phyloP scores from a whole-genome alignment of 2,888 invertebrate genomes.

The Chironomus riparius region DNA sequence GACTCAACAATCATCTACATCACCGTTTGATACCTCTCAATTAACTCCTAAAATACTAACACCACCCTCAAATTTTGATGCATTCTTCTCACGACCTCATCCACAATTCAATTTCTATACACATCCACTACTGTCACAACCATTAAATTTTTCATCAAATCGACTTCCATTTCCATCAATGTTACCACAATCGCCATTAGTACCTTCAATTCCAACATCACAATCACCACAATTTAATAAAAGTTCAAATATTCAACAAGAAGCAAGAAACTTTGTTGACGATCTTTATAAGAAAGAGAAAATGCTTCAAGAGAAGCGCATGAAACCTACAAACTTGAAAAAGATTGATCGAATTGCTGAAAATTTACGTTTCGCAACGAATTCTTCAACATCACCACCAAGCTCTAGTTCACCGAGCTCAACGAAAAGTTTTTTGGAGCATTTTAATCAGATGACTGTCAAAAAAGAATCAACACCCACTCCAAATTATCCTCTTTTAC shows the following conservation, averaged over 20 bases:
- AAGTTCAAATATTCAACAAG: background rate
- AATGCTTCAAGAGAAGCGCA: constrained; percentile 21
- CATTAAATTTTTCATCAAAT: constrained; percentile 38
- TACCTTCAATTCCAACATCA: background rate
- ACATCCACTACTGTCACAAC: constrained; percentile 38
- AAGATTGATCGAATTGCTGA: constrained; percentile 44
- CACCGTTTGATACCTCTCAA: constrained; percentile 25
- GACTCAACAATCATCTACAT: constrained; percentile 30
- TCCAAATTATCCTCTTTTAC: constrained; percentile 1
- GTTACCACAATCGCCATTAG: constrained; percentile 26
- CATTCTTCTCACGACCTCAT: constrained; percentile 34
- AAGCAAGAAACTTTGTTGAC: constrained; percentile 9
- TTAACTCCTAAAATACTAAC: constrained; percentile 23
- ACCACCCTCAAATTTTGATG: constrained; percentile 39
- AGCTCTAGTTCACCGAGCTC: constrained; percentile 9
- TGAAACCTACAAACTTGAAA: constrained; percentile 35
- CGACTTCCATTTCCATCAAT: constrained; percentile 17
- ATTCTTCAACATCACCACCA: constrained; percentile 5
- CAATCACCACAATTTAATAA: constrained; percentile 4
- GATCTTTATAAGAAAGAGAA: constrained; percentile 24
- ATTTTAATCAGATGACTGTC: constrained; percentile 23
- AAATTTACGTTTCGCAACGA: constrained; percentile 34
- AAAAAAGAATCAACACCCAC: constrained; percentile 1
- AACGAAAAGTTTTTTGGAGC: constrained; percentile 21
- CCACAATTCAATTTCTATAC: constrained; percentile 42